Conservation (phyloP, 2,797 vertebrate species). For the Triplophysa bombifrons region DNA sequence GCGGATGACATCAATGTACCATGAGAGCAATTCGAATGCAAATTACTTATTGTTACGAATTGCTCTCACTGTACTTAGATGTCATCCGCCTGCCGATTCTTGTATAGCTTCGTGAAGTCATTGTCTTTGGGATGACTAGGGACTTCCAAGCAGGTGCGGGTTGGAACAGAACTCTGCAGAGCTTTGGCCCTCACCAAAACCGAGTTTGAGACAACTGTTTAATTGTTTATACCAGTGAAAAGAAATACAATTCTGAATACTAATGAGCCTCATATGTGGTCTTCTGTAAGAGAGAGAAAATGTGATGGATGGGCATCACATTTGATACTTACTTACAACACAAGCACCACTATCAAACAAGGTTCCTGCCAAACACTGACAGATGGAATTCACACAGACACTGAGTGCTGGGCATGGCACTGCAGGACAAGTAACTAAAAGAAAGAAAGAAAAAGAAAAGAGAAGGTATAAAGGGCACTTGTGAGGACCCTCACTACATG, state of each 20-base stretch:
- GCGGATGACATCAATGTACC: too few species aligned
- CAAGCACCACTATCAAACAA: constrained; percentile 60
- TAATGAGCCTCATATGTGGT: not conserved
- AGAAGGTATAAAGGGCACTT: not conserved
- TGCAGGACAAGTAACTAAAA: constrained; percentile 55
- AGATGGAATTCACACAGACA: constrained; percentile 65
- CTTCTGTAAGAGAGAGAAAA: not conserved
- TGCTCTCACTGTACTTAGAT: too few species aligned
- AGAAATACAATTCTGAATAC: not conserved
- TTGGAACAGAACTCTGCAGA: too few species aligned
- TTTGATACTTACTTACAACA: constrained; percentile 61
- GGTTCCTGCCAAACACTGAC: constrained; percentile 74
- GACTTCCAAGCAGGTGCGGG: too few species aligned
- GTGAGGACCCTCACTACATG: not conserved
- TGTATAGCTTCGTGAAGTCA: too few species aligned
- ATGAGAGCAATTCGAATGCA: too few species aligned
- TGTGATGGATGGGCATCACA: not conserved
- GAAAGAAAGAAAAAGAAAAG: not conserved
- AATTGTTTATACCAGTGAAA: too few species aligned
- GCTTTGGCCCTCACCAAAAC: too few species aligned
- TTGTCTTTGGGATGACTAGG: too few species aligned
- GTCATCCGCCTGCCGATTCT: too few species aligned
- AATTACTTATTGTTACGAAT: too few species aligned
- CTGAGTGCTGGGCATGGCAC: constrained; percentile 65
- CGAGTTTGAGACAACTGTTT: too few species aligned